phyloP scores from a whole-genome alignment of 2,888 invertebrate genomes.

The Amphimallon solstitiale region DNA sequence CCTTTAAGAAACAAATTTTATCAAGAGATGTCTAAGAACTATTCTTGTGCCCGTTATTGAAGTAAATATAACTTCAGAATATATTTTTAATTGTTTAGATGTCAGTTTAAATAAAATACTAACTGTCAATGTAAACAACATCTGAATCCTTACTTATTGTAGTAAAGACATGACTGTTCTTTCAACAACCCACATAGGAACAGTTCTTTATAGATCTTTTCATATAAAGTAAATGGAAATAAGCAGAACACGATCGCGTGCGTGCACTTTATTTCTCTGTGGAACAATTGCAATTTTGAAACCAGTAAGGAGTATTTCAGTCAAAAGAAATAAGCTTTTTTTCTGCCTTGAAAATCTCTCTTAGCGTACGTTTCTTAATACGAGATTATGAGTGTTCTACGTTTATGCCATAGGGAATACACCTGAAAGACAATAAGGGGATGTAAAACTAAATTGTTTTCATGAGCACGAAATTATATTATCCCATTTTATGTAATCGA shows the following conservation, averaged over 20 bases:
- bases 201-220: not conserved
- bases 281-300: conserved; percentile 61
- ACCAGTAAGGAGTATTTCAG: conserved; percentile 49
- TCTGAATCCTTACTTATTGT: too few species aligned
- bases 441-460: conserved; percentile 7
- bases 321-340: conserved; percentile 61
- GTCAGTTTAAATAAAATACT: too few species aligned
- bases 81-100: too few species aligned
- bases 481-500: conserved; percentile 28
- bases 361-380: conserved; percentile 53
- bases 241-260: conserved; percentile 9
- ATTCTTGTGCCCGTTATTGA: too few species aligned
- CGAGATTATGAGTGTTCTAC: conserved; percentile 62
- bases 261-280: conserved; percentile 53
- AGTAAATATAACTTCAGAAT: too few species aligned
- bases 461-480: conserved; percentile 19
- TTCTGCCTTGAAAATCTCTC: conserved; percentile 43
- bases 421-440: conserved; percentile 48
- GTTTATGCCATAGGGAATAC: conserved; percentile 56
- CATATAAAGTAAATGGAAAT: conserved; percentile 11
- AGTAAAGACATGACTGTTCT: too few species aligned
- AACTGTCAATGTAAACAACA: too few species aligned
- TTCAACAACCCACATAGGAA: too few species aligned
- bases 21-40: too few species aligned
- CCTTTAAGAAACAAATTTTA: too few species aligned